Base-by-base conservation (phyloP, 37 sponge, comb jelly and placozoan genomes). In the Eunapius fragilis region DNA sequence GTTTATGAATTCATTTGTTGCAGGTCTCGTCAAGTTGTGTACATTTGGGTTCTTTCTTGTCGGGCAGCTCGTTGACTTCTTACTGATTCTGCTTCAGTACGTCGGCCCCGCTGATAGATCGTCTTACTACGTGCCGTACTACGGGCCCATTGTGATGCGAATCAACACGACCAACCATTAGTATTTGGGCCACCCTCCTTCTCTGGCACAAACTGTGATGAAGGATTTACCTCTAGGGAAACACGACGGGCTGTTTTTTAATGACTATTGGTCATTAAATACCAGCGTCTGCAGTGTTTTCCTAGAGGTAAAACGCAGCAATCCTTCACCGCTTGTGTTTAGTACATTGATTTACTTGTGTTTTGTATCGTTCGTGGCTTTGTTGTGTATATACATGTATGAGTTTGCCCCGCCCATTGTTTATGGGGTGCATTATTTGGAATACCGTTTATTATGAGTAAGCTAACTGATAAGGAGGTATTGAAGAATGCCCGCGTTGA, bases 41-140 rank as follows among this genome's bases (percentile, higher is more conserved):
- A 99, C 99, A 19, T 82, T 97, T 13, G 99, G 99, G 22, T 99
- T 99, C 89, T 90, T 99, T 79, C 79, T 99, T 37, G 87, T 97
- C 24, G 99, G 99, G 12, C 94, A 96, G 36, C 47, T 97, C 22
- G 70, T 99, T 4, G 99, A 99, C 85, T 93, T 99, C 30, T 74
- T 99, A 35, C 94, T 99, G 37, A 99, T 99, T 24, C 91, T 94
- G 19, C 71, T 93, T 6, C 98, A 98, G 79, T 90, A 82, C n/a
- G 97, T 99, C 22, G 97, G 97, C 2, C 99, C 99, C 36, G 96
- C 99, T 25, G 99, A 99, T 75, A 88, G 90, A 17, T 81, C 90
- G 12, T 92, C 83, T 49, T 99, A 99, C 74, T 93, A 85, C 49
- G 80, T 77, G 11, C 89, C 91, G 0, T 92, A 80, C 73, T 99